phyloP scores from a whole-genome alignment of 64 coral and sea anemone species.

The Montipora capricornis region DNA sequence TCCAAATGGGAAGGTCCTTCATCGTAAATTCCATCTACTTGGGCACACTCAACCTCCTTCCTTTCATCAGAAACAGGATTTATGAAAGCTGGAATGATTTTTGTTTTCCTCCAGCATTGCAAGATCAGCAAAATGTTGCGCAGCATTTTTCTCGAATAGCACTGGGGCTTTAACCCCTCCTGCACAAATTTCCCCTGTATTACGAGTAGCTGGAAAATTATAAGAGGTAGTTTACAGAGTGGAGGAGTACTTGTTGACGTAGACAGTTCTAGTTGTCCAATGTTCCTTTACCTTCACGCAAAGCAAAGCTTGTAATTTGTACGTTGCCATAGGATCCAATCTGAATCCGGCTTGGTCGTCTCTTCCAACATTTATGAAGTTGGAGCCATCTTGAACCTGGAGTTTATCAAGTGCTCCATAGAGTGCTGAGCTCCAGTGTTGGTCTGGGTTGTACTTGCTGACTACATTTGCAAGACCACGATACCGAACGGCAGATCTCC shows the following conservation, averaged over 20 bases:
- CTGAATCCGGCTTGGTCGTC: conserved; percentile 80
- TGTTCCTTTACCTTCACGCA: conserved; percentile 17
- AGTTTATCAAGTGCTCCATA: conserved; percentile 13
- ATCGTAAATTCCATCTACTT: conserved; percentile 40
- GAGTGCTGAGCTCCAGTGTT: conserved; percentile 60
- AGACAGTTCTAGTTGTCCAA: conserved; percentile 50
- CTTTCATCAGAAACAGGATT: conserved; percentile 28
- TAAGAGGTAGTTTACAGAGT: conserved; percentile 60
- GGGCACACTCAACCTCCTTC: conserved; percentile 40
- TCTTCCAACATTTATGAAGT: conserved; percentile 32
- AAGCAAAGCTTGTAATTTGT: conserved; percentile 42
- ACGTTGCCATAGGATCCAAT: conserved; percentile 35
- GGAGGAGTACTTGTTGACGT: conserved; percentile 58
- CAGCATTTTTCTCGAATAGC: conserved; percentile 17
- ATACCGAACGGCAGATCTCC: conserved; percentile 11
- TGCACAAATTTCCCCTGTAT: conserved; percentile 22
- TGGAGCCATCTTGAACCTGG: conserved; percentile 26
- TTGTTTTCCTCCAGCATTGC: neutral
- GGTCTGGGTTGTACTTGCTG: conserved; percentile 53
- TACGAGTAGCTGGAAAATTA: conserved; percentile 30
- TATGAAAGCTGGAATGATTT: conserved; percentile 27
- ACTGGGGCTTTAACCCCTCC: conserved; percentile 43
- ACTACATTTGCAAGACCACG: conserved; percentile 60
- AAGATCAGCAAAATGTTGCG: conserved; percentile 41
- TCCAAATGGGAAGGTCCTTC: conserved; percentile 40